Evolutionary conservation across 2,888 invertebrate genomes (phyloP).

Genomic region (Diogma glabrata): DNA sequence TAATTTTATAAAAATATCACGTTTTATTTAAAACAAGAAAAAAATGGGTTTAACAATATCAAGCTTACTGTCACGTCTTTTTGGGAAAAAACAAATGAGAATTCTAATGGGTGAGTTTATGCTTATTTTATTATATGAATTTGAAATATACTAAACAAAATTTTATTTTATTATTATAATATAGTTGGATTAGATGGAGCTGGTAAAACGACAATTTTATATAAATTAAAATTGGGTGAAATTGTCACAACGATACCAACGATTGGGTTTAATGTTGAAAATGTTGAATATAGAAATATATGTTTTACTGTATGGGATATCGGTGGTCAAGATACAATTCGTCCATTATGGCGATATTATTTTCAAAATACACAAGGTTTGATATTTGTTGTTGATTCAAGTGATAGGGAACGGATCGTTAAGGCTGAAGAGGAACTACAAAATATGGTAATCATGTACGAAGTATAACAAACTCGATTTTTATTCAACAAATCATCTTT

Average conservation of each 20-base stretch:
- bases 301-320: slow-evolving; percentile 99
- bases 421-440: slow-evolving; percentile 88
- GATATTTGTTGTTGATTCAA: slow-evolving; percentile 96
- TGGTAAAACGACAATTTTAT: slow-evolving; percentile 95
- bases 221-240: slow-evolving; percentile 94
- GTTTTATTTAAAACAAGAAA: too few relatives aligned
- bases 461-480: too few relatives aligned
- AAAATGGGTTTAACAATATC: slow-evolving; percentile 93
- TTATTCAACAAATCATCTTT: too few relatives aligned
- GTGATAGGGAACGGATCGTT: slow-evolving; percentile 86
- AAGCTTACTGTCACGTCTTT: slow-evolving; percentile 80
- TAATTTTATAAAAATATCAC: too few relatives aligned
- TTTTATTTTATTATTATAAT: too few relatives aligned
- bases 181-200: slow-evolving; percentile 96
- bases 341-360: slow-evolving; percentile 97
- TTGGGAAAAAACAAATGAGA: slow-evolving; percentile 96
- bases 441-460: too few relatives aligned
- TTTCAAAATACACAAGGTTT: slow-evolving; percentile 96
- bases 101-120: slow-evolving; percentile 76
- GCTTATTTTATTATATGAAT: too few relatives aligned
- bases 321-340: slow-evolving; percentile 96
- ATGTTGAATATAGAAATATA: slow-evolving; percentile 99
- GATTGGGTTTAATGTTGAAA: slow-evolving; percentile 98
- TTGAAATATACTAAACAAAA: background rate
- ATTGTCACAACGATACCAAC: slow-evolving; percentile 98